A percentile compares a stretch with the other conserved stretches of the same genome.
phyloP scores from a whole-genome alignment of 2,797 vertebrate genomes.

The Enteromius mattozi region DNA sequence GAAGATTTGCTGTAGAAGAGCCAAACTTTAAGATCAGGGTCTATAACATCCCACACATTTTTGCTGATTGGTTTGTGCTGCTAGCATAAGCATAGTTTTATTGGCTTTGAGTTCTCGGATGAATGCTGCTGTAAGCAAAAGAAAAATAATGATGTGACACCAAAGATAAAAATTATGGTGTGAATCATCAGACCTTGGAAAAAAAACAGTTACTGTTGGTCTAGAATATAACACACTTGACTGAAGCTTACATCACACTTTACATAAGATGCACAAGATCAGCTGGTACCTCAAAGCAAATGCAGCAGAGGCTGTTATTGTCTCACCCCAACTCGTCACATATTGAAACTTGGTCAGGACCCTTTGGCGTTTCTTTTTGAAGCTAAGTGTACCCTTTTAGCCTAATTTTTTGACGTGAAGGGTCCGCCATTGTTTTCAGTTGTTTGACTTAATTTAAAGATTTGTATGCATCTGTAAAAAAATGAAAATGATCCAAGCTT shows the following conservation, averaged over 20 bases:
- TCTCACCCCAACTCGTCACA: too few species aligned
- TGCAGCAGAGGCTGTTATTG: neutral
- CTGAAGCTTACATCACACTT: neutral
- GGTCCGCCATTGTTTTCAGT: too few species aligned
- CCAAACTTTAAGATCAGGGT: neutral
- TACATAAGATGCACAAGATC: neutral
- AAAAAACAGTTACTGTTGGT: neutral
- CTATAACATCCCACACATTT: neutral
- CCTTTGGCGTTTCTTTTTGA: too few species aligned
- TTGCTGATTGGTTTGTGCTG: neutral
- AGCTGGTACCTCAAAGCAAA: neutral
- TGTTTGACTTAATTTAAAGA: too few species aligned
- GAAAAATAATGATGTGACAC: neutral
- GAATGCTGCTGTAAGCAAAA: neutral
- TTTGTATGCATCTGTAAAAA: too few species aligned
- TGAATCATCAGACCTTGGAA: neutral
- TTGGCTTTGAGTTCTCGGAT: neutral
- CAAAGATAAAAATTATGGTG: neutral
- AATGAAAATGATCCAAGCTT: too few species aligned
- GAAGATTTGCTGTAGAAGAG: neutral
- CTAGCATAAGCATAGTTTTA: neutral
- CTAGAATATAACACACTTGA: neutral
- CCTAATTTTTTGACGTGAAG: too few species aligned
- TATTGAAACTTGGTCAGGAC: too few species aligned
- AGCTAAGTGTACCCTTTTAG: too few species aligned